Percentiles rank a stretch among this genome's conserved stretches.
Conservation (phyloP, 2,797 vertebrate genomes). For the Heliangelus exortis region DNA sequence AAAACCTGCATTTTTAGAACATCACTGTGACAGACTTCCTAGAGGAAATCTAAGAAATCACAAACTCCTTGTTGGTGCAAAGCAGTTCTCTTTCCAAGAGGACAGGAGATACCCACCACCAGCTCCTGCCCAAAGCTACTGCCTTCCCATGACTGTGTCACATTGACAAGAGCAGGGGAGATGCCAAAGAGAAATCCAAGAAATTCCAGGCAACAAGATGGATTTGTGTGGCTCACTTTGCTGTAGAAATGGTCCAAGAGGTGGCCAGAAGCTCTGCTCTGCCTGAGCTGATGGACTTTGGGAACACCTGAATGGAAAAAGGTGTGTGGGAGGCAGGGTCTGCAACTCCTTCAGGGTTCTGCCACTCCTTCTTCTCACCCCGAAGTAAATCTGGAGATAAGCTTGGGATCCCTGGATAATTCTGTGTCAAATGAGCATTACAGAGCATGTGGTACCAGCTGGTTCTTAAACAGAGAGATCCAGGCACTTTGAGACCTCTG, state of each 20-base stretch:
- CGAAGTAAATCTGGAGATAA: not conserved
- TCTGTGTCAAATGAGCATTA: rapidly evolving
- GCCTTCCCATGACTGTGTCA: not conserved
- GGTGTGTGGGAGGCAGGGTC: not conserved
- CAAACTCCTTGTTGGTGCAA: not conserved
- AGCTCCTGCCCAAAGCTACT: not conserved
- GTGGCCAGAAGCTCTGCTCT: not conserved
- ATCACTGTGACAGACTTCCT: not conserved
- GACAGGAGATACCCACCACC: not conserved
- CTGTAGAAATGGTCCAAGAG: not conserved
- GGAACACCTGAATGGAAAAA: not conserved
- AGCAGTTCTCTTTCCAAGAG: not conserved
- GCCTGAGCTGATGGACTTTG: not conserved
- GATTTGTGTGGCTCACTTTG: rapidly evolving
- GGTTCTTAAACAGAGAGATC: not conserved
- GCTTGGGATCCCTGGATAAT: not conserved
- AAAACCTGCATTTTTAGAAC: not conserved
- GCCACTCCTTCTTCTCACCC: not conserved
- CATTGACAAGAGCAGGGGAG: not conserved
- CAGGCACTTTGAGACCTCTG: not conserved
- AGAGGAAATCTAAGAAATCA: not conserved
- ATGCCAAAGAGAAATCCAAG: not conserved
- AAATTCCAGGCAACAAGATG: not conserved
- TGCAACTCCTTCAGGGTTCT: not conserved
- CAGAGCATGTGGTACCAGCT: rapidly evolving